Base-by-base conservation (phyloP, 2,888 invertebrate genomes). In the Drosophila monieri region DNA sequence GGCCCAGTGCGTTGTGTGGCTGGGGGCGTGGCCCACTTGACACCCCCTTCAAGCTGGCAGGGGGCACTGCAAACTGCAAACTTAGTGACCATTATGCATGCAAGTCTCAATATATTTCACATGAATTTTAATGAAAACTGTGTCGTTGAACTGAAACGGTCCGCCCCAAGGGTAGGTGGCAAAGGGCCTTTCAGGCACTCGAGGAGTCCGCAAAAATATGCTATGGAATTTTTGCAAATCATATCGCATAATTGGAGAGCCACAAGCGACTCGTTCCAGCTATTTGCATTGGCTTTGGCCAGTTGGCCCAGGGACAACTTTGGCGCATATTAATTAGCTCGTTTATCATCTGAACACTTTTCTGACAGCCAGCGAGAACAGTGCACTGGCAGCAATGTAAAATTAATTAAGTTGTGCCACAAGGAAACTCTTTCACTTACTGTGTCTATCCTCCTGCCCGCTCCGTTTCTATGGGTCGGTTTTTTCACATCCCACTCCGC, bases 1-100 rank as follows among this genome's bases (percentile, higher is more conserved):
- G 61, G 71, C 43, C 18, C 59, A 49, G 21, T 68, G 58, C 62
- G 53, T 52, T 30, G 61, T 43, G 46, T 49, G 14, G 14, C 35
- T 14, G 21, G 47, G 71, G 72, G 71, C 64, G 62, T 48, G 48
- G 49, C 59, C 66, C 78, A 78, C 85, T 84, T 70, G 84, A 74
- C 70, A 68, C 78, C 46, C 32, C 44, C 44, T 37, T 21, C 27
- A 66, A 67, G 43, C 39, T 53, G 41, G 43, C 43, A 18, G 67
- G 25, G 47, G 15, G 76, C 62, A 78, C 67, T 5, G 32, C 32
- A 35, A 81, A 75, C 79, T 73, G 37, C 69, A 78, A 84, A 81
- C 78, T 81, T 81, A 78, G 85, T 85, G 83, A 79, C 81, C 83
- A 81, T 81, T 85, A 81, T 81, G 81, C 85, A 81, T 81, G 85